Conservation (phyloP, 2,888 invertebrate species). For the Ditula angustiorana region DNA sequence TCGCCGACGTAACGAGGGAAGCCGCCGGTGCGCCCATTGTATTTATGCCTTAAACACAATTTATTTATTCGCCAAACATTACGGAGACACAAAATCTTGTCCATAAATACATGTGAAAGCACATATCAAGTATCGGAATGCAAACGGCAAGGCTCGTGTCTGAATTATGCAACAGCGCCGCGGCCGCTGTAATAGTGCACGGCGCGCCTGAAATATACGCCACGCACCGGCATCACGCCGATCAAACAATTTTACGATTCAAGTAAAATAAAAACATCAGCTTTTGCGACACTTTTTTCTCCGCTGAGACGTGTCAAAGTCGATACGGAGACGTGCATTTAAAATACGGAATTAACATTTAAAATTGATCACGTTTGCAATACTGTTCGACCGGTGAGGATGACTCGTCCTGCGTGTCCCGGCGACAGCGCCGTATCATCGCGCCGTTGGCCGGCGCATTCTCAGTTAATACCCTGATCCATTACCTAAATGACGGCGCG, state of each 20-base stretch:
- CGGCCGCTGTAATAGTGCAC: constrained; percentile 77
- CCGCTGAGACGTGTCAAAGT: constrained; percentile 1
- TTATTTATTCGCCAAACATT: constrained; percentile 85
- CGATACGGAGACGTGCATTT: constrained; percentile 12
- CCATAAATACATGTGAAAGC: constrained; percentile 86
- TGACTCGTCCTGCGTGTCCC: neutral
- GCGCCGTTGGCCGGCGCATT: constrained; percentile 44
- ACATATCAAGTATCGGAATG: constrained; percentile 85
- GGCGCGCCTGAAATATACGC: constrained; percentile 77
- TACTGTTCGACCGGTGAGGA: neutral
- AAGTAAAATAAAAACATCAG: constrained; percentile 27
- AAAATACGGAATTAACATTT: neutral
- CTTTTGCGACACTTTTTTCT: constrained; percentile 20
- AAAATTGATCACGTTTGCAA: constrained; percentile 6
- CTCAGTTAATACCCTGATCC: constrained; percentile 59
- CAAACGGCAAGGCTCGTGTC: constrained; percentile 82
- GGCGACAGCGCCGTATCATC: constrained; percentile 32
- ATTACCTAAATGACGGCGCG: constrained; percentile 69
- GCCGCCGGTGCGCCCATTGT: constrained; percentile 81
- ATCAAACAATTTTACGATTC: constrained; percentile 30
- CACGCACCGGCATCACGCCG: constrained; percentile 32
- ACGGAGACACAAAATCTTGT: constrained; percentile 85
- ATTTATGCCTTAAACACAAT: constrained; percentile 83
- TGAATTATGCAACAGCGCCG: constrained; percentile 82
- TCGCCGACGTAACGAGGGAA: constrained; percentile 83